Base-by-base conservation (phyloP, 2,113 vertebrate genomes). In the Corydoras sp. region DNA sequence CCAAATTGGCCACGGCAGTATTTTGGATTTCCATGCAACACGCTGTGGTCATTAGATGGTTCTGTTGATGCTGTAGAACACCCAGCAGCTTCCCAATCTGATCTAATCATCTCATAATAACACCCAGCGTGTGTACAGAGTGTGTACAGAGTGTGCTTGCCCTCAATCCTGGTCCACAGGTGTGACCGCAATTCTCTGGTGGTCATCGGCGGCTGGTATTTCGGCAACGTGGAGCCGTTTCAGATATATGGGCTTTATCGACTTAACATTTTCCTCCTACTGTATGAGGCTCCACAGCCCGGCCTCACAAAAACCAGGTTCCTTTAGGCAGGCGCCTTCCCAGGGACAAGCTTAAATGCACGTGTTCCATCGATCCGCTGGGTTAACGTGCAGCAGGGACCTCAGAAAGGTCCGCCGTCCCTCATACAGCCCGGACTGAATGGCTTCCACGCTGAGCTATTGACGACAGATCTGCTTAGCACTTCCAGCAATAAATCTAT, bases 221-320 rank as follows among this genome's bases (percentile, higher is more conserved):
- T 89, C 75, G 81, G 59, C 83, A 72, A 83, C 64, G 73, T 72
- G 72, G 82, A 82, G 53, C 72, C 79, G 68, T 81, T 86, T 77
- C 81, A 72, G 81, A 67, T 78, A 84, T 85, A 85, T 84, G 82
- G 86, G 79, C 82, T 70, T 35, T 87, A 90, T 89, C 79, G 88
- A 89, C 88, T 89, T 89, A 87, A 81, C 88, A 86, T 88, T 89
- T 89, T 82, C 82, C 84, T 70, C 59, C 75, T 56, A 72, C 77
- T 73, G 69, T 75, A 84, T 82, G 84, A 82, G 82, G 68, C 60
- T 74, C 9, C 56, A 69, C 65, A 75, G 77, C 73, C 60, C 77
- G 81, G 77, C 74, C 18, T 24, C 2, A 24, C 18, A 24, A 24
- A 24, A 24, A 24, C 68, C 80, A 82, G 77, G 71, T 81, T 87